Evolutionary conservation across 1,140 invertebrate genomes (phyloP), one percentile per base, ranked within the genome.

Genomic region (Steinernema khuongi): DNA sequence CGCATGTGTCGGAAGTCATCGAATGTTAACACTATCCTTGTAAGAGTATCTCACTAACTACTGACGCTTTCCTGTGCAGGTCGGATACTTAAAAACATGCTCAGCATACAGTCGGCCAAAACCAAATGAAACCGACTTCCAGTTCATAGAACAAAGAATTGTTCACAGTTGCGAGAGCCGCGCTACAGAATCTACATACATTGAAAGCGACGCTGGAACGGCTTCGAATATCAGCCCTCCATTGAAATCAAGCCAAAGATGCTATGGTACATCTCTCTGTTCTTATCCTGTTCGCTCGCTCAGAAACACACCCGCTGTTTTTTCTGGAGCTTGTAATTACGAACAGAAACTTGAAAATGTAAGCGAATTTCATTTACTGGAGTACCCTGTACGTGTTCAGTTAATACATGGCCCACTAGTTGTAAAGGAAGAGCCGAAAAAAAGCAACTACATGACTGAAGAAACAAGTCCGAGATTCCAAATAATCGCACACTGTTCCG

Each of bases 91-190:
- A 22, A 60, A 60, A 22, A 60, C 14, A 14, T 14, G 50, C 50
- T 60, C 50, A 17, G 50, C 50, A 22, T 60, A 60, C 50, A 22
- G 11, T 4, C 50, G 50, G 4, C 50, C 50, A 22, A 60, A 60
- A 22, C 50, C 50, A 11, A 17, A 11, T 4, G 50, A 7, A 7
- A 60, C 50, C 11, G 50, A 60, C 50, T 60, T 60, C 19, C 11
- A 60, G 22, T 60, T 60, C 50, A 60, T 60, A 14, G 50, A 60
- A 22, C 50, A 60, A 60, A 11, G 50, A 60, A 60, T 60, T 22
- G 50, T 60, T 22, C 22, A 14, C 50, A 22, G 26, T 26, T 60
- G 50, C 50, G 50, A 60, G 22, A 60, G 50, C 19, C 50, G 50
- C 22, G 50, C 50, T 7, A 60, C 50, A 14, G 50, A 60, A 4